phyloP scores from a whole-genome alignment of 1,140 invertebrate species.

The Euglossa dilemma region DNA sequence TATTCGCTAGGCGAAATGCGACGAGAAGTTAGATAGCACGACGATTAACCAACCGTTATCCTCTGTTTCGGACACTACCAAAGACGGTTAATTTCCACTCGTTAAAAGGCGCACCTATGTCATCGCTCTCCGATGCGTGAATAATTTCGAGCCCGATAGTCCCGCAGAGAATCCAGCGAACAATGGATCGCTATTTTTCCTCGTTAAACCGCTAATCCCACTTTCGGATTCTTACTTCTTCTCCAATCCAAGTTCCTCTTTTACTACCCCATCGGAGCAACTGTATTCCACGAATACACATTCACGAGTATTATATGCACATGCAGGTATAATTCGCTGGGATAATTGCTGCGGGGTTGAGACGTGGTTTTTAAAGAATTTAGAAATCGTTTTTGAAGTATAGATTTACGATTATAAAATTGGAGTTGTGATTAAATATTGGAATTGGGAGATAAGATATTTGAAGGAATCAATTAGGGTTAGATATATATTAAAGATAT shows the following conservation, averaged over 20 bases:
- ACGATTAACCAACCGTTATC: neutral
- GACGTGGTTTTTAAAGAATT: too few relatives aligned
- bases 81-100: neutral
- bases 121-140: neutral
- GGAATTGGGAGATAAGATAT: too few relatives aligned
- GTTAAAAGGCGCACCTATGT: slow-evolving; percentile 6
- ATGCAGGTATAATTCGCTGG: too few relatives aligned
- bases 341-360: too few relatives aligned
- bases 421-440: too few relatives aligned
- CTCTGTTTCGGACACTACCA: neutral
- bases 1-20: neutral
- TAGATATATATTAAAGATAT: too few relatives aligned
- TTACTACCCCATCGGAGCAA: too few relatives aligned
- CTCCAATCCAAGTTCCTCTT: neutral
- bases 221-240: slow-evolving; percentile 1
- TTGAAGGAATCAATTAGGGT: too few relatives aligned
- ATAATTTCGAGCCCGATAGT: slow-evolving; percentile 22
- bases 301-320: too few relatives aligned
- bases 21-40: neutral
- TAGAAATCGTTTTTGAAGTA: too few relatives aligned
- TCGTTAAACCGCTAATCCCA: slow-evolving; percentile 23
- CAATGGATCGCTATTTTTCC: slow-evolving; percentile 24
- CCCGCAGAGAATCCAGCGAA: neutral
- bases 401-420: too few relatives aligned
- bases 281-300: too few relatives aligned